Percentiles rank a stretch among this genome's conserved stretches.
phyloP scores from a whole-genome alignment of 2,113 vertebrate genomes.

The Glareola pratincola region DNA sequence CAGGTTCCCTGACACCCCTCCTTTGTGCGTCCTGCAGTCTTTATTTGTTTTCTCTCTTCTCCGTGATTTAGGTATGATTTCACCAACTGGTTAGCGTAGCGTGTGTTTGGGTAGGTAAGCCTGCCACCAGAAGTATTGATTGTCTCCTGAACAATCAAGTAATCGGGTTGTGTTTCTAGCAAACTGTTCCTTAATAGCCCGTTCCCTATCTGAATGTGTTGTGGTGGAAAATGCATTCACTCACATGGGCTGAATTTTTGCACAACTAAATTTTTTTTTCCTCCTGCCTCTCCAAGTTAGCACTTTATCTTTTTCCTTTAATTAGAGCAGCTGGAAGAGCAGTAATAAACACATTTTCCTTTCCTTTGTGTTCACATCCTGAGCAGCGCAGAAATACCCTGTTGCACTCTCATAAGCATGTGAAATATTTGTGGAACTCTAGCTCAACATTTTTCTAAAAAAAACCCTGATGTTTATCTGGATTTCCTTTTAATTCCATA shows the following conservation, averaged over 20 bases:
- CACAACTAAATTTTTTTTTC: not conserved
- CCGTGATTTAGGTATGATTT: not conserved
- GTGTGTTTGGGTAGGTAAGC: not conserved
- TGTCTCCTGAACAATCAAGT: not conserved
- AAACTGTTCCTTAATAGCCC: not conserved
- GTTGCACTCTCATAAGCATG: not conserved
- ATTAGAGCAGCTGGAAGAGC: slow-evolving; percentile 2
- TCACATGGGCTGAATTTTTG: not conserved
- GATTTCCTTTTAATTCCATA: not conserved
- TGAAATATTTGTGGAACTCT: slow-evolving; percentile 33
- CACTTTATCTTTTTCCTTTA: not conserved
- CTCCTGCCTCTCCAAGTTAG: not conserved
- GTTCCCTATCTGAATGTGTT: not conserved
- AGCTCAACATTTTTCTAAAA: not conserved
- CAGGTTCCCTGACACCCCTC: not conserved
- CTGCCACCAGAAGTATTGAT: not conserved
- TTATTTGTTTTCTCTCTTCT: not conserved
- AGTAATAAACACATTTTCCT: slow-evolving; percentile 5
- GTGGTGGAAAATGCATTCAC: not conserved
- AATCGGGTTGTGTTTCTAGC: not conserved
- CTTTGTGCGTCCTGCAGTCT: not conserved
- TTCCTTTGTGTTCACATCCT: slow-evolving; percentile 35
- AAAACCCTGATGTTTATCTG: not conserved
- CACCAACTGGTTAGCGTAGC: not conserved
- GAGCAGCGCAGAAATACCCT: not conserved